Evolutionary conservation across 2,888 invertebrate species (phyloP), one percentile per base, ranked within the genome.

Genomic region (Mesorhabditis spiculigera): DNA sequence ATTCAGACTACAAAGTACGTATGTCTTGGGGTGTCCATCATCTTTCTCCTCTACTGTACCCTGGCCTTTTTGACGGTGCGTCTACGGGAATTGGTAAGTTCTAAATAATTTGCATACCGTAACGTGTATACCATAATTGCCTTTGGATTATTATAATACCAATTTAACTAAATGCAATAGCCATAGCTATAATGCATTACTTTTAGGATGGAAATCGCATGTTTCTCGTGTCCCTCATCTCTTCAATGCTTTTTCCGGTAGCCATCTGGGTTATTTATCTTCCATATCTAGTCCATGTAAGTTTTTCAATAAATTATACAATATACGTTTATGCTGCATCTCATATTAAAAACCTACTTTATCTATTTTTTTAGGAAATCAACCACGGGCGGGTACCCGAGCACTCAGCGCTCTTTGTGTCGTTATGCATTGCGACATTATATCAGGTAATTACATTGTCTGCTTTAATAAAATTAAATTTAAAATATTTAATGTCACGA

Each of bases 181-280:
- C 28, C 28, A 28, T 28, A 28, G 3, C 28, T 28, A 28, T 28
- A 28, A 28, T 28, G 28, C 28, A 8, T 66, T 75, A 73, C 70
- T 70, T 66, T 75, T 74, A 67, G 75, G 78, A 16, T 65, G 75
- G 28, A 71, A 16, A 58, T 43, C 67, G 73, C 10, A 67, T 84
- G 67, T 78, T 82, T 45, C 73, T 80, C 4, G 74, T 83, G 62
- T 82, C 82, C 5, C 70, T 85, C n/a, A 77, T 80, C 62, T 75
- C 81, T 3, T 80, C 79, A 44, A 62, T 81, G 42, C 70, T 78
- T 42, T 75, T 85, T 45, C 85, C 85, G 5, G 76, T 81, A 6
- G 83, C 85, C 68, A 73, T 81, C 10, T 85, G 85, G 85, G 77
- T 85, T 43, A 76, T 81, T 50, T 82, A 85, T 69, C 72, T 83